phyloP scores from a whole-genome alignment of 53 echinoderm and acorn worm species.

The Temnopleurus reevesii region DNA sequence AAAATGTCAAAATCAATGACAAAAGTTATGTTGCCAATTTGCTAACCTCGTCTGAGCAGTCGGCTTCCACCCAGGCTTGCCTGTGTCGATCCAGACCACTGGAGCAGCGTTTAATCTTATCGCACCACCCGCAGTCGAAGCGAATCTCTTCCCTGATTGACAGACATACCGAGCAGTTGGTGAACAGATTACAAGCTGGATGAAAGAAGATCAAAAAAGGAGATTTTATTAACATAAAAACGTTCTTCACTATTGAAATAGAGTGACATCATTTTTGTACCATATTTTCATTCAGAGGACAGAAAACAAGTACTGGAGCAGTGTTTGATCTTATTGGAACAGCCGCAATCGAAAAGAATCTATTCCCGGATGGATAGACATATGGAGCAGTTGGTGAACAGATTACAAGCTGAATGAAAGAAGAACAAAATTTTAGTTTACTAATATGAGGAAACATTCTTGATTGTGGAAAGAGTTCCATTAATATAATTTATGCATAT shows the following conservation, averaged over 20 bases:
- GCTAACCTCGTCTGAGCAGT: slow-evolving; percentile 72
- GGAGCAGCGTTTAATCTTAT: slow-evolving; percentile 70
- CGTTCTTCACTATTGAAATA: background rate
- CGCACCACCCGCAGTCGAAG: slow-evolving; percentile 93
- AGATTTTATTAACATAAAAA: background rate
- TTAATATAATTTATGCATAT: too few relatives aligned
- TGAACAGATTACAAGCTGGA: slow-evolving; percentile 72
- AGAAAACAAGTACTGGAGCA: too few relatives aligned
- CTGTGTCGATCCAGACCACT: slow-evolving; percentile 85
- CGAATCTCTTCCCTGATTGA: slow-evolving; percentile 21
- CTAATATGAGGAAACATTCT: background rate
- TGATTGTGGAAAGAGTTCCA: too few relatives aligned
- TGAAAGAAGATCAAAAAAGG: background rate
- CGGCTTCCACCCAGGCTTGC: slow-evolving; percentile 74
- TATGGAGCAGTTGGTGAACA: slow-evolving; percentile 46
- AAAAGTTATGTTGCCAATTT: too few relatives aligned
- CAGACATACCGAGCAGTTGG: slow-evolving; percentile 61
- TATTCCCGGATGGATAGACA: slow-evolving; percentile 19
- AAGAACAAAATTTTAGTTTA: background rate
- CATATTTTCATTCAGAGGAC: too few relatives aligned
- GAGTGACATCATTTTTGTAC: too few relatives aligned
- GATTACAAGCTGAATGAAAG: slow-evolving; percentile 67
- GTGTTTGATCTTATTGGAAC: slow-evolving; percentile 63
- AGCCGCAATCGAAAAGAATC: slow-evolving; percentile 73
- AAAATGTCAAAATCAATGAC: too few relatives aligned